phyloP scores from a whole-genome alignment of 1,140 invertebrate species.

The Planococcus citri region DNA sequence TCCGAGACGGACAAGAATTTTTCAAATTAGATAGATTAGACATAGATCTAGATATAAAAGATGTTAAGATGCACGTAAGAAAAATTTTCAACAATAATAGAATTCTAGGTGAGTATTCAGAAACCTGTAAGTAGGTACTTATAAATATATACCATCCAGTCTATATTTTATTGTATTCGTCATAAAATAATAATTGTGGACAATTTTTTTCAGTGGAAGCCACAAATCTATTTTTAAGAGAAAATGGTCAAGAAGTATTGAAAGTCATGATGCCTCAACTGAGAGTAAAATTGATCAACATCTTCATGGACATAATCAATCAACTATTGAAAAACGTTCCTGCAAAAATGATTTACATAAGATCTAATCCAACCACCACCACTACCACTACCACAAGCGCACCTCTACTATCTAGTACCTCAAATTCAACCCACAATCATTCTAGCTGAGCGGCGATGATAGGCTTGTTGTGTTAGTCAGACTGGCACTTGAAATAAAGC shows the following conservation, averaged over 20 bases:
- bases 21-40: constrained; percentile 49
- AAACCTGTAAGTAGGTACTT: neutral
- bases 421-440: too few relatives aligned
- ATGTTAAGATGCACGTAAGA: constrained; percentile 49
- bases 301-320: constrained; percentile 52
- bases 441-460: too few relatives aligned
- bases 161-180: too few relatives aligned
- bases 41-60: constrained; percentile 44
- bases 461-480: too few relatives aligned
- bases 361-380: neutral
- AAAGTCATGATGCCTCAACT: constrained; percentile 55
- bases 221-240: constrained; percentile 54
- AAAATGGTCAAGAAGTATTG: constrained; percentile 54
- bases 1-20: constrained; percentile 39
- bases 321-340: constrained; percentile 49
- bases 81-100: constrained; percentile 55
- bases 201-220: constrained; percentile 47
- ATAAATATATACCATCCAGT: neutral
- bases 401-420: too few relatives aligned
- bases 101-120: constrained; percentile 52
- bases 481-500: too few relatives aligned
- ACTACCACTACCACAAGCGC: too few relatives aligned
- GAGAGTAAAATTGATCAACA: constrained; percentile 45
- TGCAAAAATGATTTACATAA: constrained; percentile 27
- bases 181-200: too few relatives aligned